phyloP scores from a whole-genome alignment of 2,113 vertebrate species.

The Microtus montanus region DNA sequence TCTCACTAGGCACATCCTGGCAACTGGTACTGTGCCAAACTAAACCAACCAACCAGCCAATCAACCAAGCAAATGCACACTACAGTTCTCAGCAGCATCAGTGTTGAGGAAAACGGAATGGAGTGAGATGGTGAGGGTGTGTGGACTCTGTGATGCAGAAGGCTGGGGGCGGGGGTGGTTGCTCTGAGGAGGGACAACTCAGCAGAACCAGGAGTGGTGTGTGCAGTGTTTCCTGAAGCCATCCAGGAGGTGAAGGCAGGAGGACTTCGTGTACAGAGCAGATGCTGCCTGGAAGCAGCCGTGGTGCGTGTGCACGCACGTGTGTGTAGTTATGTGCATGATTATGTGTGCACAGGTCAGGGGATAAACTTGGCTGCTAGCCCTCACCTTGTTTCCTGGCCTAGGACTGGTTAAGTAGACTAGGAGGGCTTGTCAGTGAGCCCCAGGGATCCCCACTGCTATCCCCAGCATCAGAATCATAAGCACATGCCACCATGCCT shows the following conservation, averaged over 20 bases:
- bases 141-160: neutral
- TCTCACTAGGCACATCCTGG: neutral
- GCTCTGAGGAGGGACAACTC: neutral
- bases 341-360: neutral
- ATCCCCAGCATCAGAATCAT: neutral
- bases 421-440: neutral
- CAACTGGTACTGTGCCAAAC: neutral
- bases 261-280: neutral
- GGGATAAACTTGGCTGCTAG: neutral
- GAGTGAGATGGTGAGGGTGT: neutral
- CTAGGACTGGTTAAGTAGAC: neutral
- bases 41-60: neutral
- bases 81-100: neutral
- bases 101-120: neutral
- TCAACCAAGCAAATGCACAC: neutral
- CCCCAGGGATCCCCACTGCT: neutral
- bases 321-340: neutral
- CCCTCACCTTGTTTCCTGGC: neutral
- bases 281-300: too few relatives aligned
- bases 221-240: neutral
- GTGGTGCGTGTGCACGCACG: neutral
- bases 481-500: too few relatives aligned
- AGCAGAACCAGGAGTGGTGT: neutral
- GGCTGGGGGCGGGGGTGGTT: too few relatives aligned
- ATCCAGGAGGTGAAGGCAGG: neutral